Conservation (phyloP, 2,888 invertebrate genomes). For the Cephus spinipes region DNA sequence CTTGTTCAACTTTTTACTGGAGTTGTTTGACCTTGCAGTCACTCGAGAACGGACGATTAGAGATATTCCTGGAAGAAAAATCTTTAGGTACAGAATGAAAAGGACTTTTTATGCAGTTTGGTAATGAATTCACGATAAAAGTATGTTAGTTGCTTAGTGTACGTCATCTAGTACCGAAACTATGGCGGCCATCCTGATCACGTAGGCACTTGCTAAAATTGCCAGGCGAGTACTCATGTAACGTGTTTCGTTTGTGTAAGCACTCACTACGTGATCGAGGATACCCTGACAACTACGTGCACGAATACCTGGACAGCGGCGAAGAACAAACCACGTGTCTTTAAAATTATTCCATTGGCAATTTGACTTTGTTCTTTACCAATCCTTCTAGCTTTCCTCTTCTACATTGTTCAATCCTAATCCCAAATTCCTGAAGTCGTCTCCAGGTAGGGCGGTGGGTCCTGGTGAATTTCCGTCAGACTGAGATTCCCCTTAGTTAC, state of each 20-base stretch:
- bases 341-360: neutral
- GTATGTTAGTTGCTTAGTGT: neutral
- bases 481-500: neutral
- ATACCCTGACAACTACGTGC: neutral
- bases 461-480: neutral
- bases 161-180: neutral
- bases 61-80: neutral
- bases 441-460: neutral
- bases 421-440: too few relatives aligned
- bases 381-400: neutral
- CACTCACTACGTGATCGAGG: constrained; percentile 54
- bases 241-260: constrained; percentile 59
- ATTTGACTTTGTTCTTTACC: neutral
- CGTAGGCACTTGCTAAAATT: constrained; percentile 51
- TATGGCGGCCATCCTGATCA: constrained; percentile 39
- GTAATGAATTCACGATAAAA: neutral
- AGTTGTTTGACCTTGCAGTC: neutral
- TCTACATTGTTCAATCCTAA: neutral
- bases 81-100: neutral
- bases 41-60: neutral
- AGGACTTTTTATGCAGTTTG: neutral
- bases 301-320: neutral
- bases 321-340: neutral
- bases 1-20: neutral
- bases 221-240: constrained; percentile 42